Evolutionary conservation across 2,113 vertebrate species (phyloP).

Genomic region (Eulacestoma nigropectus): DNA sequence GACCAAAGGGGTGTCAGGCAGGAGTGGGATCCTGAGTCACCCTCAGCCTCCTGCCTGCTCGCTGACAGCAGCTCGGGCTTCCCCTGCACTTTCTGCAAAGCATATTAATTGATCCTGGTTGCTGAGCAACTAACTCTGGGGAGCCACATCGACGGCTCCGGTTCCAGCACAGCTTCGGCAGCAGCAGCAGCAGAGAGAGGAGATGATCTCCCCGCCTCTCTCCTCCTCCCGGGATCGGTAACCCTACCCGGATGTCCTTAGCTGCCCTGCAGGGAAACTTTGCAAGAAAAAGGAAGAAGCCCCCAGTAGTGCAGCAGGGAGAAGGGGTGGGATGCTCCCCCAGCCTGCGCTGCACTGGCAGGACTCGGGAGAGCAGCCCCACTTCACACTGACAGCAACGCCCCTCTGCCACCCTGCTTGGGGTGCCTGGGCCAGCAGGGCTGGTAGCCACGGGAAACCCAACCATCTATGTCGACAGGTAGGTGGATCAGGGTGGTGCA

Average conservation of each 20-base stretch:
- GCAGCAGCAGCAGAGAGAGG: neutral
- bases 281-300: neutral
- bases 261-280: neutral
- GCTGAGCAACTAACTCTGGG: constrained; percentile 87
- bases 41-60: constrained; percentile 24
- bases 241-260: neutral
- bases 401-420: accelerated
- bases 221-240: neutral
- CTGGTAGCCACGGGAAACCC: neutral
- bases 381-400: accelerated
- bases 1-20: neutral
- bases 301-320: neutral
- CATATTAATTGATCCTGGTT: constrained; percentile 87
- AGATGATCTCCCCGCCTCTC: neutral
- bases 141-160: constrained; percentile 69
- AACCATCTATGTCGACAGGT: accelerated
- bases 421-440: neutral
- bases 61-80: constrained; percentile 63
- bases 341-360: accelerated
- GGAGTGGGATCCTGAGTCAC: constrained; percentile 30
- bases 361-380: neutral
- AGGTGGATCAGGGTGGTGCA: neutral
- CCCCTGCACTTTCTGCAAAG: constrained; percentile 76
- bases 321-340: neutral
- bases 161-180: constrained; percentile 23